phyloP scores from a whole-genome alignment of 1,140 invertebrate genomes.

The Protaetia brevitarsis region DNA sequence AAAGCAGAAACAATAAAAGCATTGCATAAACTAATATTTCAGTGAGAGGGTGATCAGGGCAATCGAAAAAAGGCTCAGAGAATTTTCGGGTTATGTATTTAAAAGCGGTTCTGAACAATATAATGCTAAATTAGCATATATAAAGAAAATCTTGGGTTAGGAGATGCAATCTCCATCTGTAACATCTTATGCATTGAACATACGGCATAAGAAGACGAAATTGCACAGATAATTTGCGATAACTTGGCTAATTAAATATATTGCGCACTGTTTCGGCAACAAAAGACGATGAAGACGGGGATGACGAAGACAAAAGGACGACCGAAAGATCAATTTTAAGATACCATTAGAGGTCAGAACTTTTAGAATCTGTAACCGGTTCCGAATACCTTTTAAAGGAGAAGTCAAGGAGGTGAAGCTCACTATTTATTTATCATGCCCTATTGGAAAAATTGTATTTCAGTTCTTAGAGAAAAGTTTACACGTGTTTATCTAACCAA shows the following conservation, averaged over 20 bases:
- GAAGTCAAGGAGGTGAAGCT: too few relatives aligned
- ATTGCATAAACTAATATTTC: background rate
- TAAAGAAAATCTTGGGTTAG: slow-evolving; percentile 3
- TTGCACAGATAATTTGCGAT: background rate
- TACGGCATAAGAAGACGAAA: background rate
- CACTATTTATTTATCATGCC: too few relatives aligned
- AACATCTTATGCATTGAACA: slow-evolving; percentile 9
- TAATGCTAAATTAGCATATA: slow-evolving; percentile 1
- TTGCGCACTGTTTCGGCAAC: background rate
- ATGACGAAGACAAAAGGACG: slow-evolving; percentile 1
- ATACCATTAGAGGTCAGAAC: too few relatives aligned
- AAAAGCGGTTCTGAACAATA: background rate
- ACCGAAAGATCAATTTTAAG: too few relatives aligned
- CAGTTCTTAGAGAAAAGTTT: too few relatives aligned
- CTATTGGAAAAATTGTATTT: too few relatives aligned
- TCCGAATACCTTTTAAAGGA: too few relatives aligned
- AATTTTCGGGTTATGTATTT: background rate
- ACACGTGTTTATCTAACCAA: too few relatives aligned
- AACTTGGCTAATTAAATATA: background rate
- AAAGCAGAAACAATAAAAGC: background rate
- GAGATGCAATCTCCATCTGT: slow-evolving; percentile 15
- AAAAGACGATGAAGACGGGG: background rate
- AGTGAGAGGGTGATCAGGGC: background rate
- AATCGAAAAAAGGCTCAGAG: background rate
- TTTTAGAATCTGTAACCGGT: too few relatives aligned